phyloP scores from a whole-genome alignment of 2,888 invertebrate species.

The Drosophila hawaiiensis region DNA sequence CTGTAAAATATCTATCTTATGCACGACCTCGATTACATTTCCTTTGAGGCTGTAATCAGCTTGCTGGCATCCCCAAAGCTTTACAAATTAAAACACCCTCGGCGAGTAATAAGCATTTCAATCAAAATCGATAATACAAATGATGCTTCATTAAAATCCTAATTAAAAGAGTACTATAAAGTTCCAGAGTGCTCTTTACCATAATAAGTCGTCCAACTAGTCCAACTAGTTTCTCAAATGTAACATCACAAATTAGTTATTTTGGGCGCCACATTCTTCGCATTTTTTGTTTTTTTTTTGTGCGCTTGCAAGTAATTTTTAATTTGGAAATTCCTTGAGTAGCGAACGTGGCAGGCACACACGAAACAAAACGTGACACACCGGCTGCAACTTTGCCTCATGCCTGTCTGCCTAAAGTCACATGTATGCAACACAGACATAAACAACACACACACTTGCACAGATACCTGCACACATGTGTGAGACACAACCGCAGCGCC shows the following conservation, averaged over 20 bases:
- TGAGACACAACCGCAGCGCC: conserved; percentile 52
- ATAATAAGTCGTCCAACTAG: too few species aligned
- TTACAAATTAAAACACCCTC: background rate
- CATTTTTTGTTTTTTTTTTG: conserved; percentile 2
- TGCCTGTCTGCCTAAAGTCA: background rate
- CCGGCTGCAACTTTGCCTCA: background rate
- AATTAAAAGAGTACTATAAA: background rate
- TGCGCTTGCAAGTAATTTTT: conserved; percentile 16
- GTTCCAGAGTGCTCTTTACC: background rate
- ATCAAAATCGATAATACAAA: background rate
- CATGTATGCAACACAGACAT: background rate
- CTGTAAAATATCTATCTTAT: background rate
- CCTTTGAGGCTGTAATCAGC: background rate
- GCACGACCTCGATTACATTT: background rate
- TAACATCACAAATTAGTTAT: conserved; percentile 4
- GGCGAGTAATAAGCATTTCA: background rate
- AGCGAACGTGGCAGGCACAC: conserved; percentile 11
- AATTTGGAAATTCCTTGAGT: conserved; percentile 31
- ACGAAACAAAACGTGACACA: background rate
- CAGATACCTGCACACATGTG: conserved; percentile 12
- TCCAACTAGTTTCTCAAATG: background rate
- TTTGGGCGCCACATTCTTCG: background rate
- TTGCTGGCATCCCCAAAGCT: background rate
- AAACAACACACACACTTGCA: background rate
- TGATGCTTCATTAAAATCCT: background rate